Evolutionary conservation across 2,888 invertebrate genomes (phyloP).

Genomic region (Molanna angustata): DNA sequence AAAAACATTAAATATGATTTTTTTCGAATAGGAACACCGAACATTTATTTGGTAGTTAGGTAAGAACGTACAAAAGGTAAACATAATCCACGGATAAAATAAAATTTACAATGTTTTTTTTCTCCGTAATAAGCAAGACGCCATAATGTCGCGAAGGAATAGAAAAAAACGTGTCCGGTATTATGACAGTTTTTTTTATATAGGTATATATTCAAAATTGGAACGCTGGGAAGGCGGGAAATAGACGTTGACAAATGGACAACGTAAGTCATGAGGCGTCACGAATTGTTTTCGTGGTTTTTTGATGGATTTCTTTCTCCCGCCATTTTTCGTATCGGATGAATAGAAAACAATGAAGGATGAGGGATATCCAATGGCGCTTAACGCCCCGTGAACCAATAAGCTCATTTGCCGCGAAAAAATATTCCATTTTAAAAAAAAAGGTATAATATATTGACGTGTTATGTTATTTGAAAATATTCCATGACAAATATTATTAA

Average conservation of each 20-base stretch:
- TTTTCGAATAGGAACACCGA: too few relatives aligned
- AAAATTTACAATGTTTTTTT: too few relatives aligned
- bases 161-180: conserved; percentile 7
- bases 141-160: background rate
- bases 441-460: too few relatives aligned
- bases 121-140: conserved; percentile 3
- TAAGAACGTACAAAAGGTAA: background rate
- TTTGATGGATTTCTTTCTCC: conserved; percentile 18
- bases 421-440: too few relatives aligned
- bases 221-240: conserved; percentile 12
- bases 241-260: conserved; percentile 27
- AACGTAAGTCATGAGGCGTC: conserved; percentile 25
- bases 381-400: background rate
- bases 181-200: conserved; percentile 6
- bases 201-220: conserved; percentile 10
- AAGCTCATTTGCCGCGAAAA: background rate
- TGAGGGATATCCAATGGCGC: background rate
- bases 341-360: background rate
- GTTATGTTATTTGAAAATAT: too few relatives aligned
- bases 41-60: background rate
- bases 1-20: too few relatives aligned
- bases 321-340: too few relatives aligned
- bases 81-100: background rate
- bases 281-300: conserved; percentile 20
- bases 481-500: too few relatives aligned